Evolutionary conservation across 2,888 invertebrate genomes (phyloP), one percentile per base, ranked within the genome.

Genomic region (Heteromyza rotundicornis): DNA sequence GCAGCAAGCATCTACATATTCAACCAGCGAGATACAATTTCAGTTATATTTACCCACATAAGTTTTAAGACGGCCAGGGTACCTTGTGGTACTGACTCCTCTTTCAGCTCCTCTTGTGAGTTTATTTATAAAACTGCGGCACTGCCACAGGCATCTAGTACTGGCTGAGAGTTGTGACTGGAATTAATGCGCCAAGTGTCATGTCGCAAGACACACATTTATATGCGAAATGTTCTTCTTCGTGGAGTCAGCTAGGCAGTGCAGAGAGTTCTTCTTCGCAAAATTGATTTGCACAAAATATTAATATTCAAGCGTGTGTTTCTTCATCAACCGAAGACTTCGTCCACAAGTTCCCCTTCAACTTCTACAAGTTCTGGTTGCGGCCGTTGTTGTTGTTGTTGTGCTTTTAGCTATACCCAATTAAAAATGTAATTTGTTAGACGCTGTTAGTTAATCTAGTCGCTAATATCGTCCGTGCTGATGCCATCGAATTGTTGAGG

Each of bases 371-470:
- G 65, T 67, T 63, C 64, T 40, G 62, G 27, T 57, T 40, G 59
- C 52, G 35, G 8, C 14, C 35, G 14, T 35, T 14, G 8, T 16
- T 44, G n/a, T 5, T 7, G 7, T n/a, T 44, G 5, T 17, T 7
- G 5, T 3, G n/a, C 14, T 10, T 52, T 52, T 52, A n/a, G n/a
- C n/a, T n/a, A 36, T 32, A 24, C 10, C 68, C 68, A 74, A 76
- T 77, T 76, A 76, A 75, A 75, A 77, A 74, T 70, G 74, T 72
- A 76, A 74, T 76, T 77, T 74, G 75, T 72, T 71, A 70, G 64
- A 68, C 66, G 65, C 68, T 69, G 65, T 71, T 64, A 66, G 57
- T 56, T 58, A 65, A 63, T 65, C n/a, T n/a, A 57, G 36, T 55
- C 40, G 47, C 52, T 56, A 47, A 32, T 58, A 49, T 36, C 40